Conservation (phyloP, 2,113 vertebrate genomes). For the Leuciscus idus region DNA sequence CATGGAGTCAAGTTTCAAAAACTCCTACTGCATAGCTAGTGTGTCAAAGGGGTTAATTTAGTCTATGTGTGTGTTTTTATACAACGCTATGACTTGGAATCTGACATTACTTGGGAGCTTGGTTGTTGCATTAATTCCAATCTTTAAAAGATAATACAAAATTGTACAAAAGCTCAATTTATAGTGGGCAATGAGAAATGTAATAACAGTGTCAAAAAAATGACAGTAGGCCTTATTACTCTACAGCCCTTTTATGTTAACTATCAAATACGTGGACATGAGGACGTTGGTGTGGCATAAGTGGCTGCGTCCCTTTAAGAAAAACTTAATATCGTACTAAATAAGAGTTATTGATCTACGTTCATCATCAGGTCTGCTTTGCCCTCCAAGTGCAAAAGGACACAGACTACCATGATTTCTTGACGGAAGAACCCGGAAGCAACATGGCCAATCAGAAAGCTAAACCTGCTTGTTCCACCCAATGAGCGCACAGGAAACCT, state of each 20-base stretch:
- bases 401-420: conserved; percentile 24
- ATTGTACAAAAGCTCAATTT: neutral
- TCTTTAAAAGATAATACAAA: neutral
- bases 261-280: neutral
- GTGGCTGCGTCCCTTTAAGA: neutral
- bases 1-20: conserved; percentile 12
- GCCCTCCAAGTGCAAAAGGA: conserved; percentile 38
- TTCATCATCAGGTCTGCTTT: neutral
- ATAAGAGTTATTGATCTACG: neutral
- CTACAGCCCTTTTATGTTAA: neutral
- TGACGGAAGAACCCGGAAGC: conserved; percentile 5
- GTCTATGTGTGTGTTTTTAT: neutral
- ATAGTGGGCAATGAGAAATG: neutral
- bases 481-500: conserved; percentile 1
- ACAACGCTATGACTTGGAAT: neutral
- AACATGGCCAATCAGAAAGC: neutral
- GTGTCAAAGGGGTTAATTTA: neutral
- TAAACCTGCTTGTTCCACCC: neutral
- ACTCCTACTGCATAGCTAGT: neutral
- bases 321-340: neutral
- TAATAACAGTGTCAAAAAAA: neutral
- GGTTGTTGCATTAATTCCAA: neutral
- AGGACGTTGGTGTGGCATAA: neutral
- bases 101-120: neutral
- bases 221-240: neutral